Base-by-base conservation (phyloP, 2,113 vertebrate genomes). In the Xenus cinereus region DNA sequence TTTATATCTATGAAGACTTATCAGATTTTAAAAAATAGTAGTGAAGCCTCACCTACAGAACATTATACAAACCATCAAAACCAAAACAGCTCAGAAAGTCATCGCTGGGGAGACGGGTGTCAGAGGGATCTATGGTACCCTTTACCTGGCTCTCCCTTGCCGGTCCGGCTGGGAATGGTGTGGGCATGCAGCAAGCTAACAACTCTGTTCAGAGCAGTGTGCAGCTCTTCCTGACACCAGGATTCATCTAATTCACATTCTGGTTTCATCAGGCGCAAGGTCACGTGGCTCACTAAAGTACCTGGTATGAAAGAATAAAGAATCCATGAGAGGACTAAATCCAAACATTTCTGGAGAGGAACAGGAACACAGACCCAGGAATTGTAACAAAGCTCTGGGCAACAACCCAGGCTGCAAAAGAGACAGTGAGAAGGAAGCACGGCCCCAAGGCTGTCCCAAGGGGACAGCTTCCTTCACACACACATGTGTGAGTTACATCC, bases 211-310 rank as follows among this genome's bases (percentile, higher is more conserved):
- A 99, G 98, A 46, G 99, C 99, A 53, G 98, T 96, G 8, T 98
- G 92, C 90, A 99, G 97, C 74, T 99, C 99, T 83, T 99, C 99
- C 76, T 99, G 98, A 63, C 97, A 98, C 99, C 99, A 99, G 12
- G 99, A 99, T 33, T 97, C 96, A 72, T 99, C 99, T 64, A 99
- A 94, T 19, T 97, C 97, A 95, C 99, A 99, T 57, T 99, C 99
- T 2, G 99, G 99, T 87, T 99, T 99, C 97, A 99, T 97, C 96
- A 99, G 95, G 27, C 99, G 99, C 92, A 99, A 95, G 37, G 99
- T 99, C 97, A 99, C 99, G 0, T 99, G 98, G 92, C 99, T 99
- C 62, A 99, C 98, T 46, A 99, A 98, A 45, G 96, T 97, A 69
- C 99, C 99, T 99, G 80, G 12, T 46, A 64, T 12, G 43, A 87